Evolutionary conservation across 1,140 invertebrate genomes (phyloP).

Genomic region (Bombus soroeensis): DNA sequence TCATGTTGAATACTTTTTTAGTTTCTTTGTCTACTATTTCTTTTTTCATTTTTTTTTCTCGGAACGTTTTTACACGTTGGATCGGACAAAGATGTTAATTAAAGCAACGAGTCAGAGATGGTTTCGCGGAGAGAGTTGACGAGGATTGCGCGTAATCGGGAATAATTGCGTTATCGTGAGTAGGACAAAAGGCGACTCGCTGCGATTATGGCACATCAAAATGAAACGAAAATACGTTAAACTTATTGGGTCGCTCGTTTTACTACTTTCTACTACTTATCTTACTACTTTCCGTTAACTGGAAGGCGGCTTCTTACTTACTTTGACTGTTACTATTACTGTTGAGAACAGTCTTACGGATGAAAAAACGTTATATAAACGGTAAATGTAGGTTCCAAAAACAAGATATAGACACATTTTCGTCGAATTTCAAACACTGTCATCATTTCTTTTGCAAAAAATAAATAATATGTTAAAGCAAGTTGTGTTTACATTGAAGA

Average conservation of each 20-base stretch:
- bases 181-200: neutral
- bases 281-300: too few species aligned
- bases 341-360: too few species aligned
- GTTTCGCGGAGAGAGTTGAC: neutral
- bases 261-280: neutral
- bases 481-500: too few species aligned
- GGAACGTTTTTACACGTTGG: neutral
- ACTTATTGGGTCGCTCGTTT: neutral
- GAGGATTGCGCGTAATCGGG: neutral
- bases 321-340: too few species aligned
- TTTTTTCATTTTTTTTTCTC: neutral
- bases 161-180: neutral
- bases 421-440: too few species aligned
- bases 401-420: too few species aligned
- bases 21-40: neutral
- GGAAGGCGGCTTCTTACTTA: too few species aligned
- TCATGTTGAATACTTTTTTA: neutral
- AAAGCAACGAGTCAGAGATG: neutral
- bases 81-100: neutral
- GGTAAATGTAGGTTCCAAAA: too few species aligned
- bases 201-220: neutral
- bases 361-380: too few species aligned
- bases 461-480: too few species aligned
- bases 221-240: neutral
- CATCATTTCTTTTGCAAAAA: too few species aligned